Evolutionary conservation across 1,140 invertebrate genomes (phyloP), one percentile per base, ranked within the genome.

Genomic region (Phortica variegata): DNA sequence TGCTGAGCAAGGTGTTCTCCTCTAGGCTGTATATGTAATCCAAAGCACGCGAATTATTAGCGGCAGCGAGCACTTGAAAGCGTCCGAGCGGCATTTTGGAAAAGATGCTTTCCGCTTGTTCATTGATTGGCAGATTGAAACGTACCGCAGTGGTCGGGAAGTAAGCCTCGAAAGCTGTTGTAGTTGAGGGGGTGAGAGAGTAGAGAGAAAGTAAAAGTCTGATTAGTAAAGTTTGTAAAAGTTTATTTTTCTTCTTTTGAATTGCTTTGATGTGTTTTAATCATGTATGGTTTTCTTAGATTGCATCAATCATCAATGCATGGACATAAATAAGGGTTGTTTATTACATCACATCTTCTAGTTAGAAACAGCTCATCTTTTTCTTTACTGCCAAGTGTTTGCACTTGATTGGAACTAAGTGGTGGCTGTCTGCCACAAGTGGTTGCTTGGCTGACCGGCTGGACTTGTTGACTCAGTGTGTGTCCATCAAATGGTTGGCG

Each of bases 41-140:
- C 2, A 4, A 42, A n/a, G 71, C 65, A 21, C 49, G 20, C 3
- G 42, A 54, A 47, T 71, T 74, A 52, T 57, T 47, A 2, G 49
- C 50, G 31, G 57, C 29, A 1, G 51, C 39, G 16, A 72, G 43
- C 33, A 75, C 68, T 59, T 72, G 71, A 54, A 75, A 74, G 44
- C 65, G 65, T 31, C 65, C 72, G 54, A 75, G 32, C 2, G 72
- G 72, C 13, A 74, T 73, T 45, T 75, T 74, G 5, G 72, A 75
- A 43, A 75, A 75, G 37, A 74, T 63, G 37, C 70, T 75, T 29
- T 75, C 65, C 19, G 71, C 72, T 20, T 74, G 61, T 54, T 74
- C 72, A 20, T 69, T 72, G 23, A 69, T 63, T 29, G 72, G 72
- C 32, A 75, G 56, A 46, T 72, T 74, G 40, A 75, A 47, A 57